These are phyloP conservation scores for Tolmerus cingulatus DNA, from an alignment of 2,888 invertebrate species.

Conservation along the genomic window DNA sequence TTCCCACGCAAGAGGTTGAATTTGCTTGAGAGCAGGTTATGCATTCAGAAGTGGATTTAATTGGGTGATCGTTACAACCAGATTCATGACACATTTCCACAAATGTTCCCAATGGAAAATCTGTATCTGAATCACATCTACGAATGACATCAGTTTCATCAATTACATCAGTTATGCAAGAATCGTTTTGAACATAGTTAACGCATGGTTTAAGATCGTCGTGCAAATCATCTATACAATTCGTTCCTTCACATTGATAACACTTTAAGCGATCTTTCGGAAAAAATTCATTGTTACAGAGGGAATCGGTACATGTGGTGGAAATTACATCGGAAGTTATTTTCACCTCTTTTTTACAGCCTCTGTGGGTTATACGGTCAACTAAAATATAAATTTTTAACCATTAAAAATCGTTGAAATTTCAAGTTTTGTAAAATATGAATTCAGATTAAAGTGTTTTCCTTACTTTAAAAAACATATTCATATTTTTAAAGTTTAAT, in stretches of 20 bases:
- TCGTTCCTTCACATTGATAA: conserved; percentile 31
- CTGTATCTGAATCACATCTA: conserved; percentile 36
- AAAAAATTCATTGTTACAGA: conserved; percentile 34
- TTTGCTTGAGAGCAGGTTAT: not conserved
- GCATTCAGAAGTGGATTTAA: not conserved
- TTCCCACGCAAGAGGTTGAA: not conserved
- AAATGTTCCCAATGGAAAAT: conserved; percentile 19
- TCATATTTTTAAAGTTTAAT: too few species aligned
- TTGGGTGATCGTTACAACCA: not conserved
- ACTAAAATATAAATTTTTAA: not conserved
- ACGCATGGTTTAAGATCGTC: not conserved
- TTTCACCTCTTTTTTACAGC: not conserved
- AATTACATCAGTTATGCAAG: conserved; percentile 43
- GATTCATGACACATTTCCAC: not conserved
- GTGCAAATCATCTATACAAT: not conserved
- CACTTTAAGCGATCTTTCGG: conserved; percentile 29
- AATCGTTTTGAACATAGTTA: conserved; percentile 8
- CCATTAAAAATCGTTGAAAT: too few species aligned
- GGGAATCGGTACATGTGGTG: not conserved
- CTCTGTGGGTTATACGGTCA: not conserved
- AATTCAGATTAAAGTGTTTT: too few species aligned
- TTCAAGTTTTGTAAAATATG: too few species aligned
- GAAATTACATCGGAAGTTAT: not conserved
- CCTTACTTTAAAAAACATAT: too few species aligned
- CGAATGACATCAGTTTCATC: conserved; percentile 36